A percentile compares a stretch with the other conserved stretches of the same genome.
Conservation (phyloP, 2,797 vertebrate genomes). For the Loris lydekkerianus region DNA sequence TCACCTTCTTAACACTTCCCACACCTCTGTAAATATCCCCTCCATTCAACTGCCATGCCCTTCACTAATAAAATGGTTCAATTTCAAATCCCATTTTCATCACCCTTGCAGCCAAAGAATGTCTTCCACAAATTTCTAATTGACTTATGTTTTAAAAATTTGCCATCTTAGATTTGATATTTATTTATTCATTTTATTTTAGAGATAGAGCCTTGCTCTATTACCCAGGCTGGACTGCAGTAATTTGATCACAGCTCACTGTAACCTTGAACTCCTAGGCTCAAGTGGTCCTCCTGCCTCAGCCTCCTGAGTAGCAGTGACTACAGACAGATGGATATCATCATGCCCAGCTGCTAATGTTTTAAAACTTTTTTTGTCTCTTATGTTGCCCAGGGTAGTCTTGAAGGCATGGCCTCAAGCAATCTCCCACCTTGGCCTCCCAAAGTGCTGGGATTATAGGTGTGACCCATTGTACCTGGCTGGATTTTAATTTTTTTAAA, state of each 20-base stretch:
- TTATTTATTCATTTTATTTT: neutral
- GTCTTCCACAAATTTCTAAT: neutral
- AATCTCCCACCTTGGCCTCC: neutral
- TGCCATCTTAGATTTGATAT: neutral
- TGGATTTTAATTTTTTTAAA: conserved; percentile 25
- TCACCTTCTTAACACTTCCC: neutral
- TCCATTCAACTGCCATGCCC: neutral
- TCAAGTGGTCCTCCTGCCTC: neutral
- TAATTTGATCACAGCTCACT: neutral
- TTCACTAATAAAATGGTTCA: neutral
- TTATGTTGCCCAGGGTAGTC: neutral
- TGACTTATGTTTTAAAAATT: conserved; percentile 10
- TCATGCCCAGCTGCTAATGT: neutral
- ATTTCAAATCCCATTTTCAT: neutral
- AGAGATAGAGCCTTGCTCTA: neutral
- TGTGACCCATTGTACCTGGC: neutral
- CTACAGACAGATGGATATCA: neutral
- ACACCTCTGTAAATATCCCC: neutral
- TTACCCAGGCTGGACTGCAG: neutral
- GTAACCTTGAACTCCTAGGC: neutral
- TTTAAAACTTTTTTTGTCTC: neutral
- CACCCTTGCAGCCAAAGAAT: neutral
- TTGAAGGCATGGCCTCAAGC: neutral
- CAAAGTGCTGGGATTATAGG: neutral
- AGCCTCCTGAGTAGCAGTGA: neutral